Percentiles rank a stretch among this genome's conserved stretches.
These are phyloP conservation scores for Dromas ardeola DNA, from an alignment of 2,113 vertebrate species.

Conservation along the genomic window DNA sequence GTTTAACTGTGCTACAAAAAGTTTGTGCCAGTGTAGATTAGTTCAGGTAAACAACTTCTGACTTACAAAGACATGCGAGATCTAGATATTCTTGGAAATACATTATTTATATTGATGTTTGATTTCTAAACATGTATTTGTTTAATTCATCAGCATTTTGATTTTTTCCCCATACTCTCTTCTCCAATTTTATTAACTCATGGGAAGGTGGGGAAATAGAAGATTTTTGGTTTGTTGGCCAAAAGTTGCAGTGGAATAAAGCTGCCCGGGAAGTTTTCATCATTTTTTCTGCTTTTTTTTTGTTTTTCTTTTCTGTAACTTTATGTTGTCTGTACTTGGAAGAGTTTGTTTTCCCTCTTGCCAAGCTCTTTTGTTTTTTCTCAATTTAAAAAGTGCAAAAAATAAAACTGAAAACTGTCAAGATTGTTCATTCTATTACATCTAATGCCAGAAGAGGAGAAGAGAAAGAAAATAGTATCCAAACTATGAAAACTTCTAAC, in stretches of 20 bases:
- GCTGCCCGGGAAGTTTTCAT: neutral
- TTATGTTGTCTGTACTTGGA: neutral
- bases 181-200: neutral
- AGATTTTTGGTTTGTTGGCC: neutral
- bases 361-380: neutral
- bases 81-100: neutral
- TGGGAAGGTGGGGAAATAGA: neutral
- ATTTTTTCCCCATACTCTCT: neutral
- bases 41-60: neutral
- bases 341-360: neutral
- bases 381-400: neutral
- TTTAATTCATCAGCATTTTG: neutral
- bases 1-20: neutral
- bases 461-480: neutral
- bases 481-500: neutral
- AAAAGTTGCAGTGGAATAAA: neutral
- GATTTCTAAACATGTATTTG: neutral
- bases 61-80: neutral
- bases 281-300: neutral
- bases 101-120: neutral
- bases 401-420: neutral
- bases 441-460: neutral
- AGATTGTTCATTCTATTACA: neutral
- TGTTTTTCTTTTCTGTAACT: neutral
- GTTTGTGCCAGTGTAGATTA: neutral